These are phyloP conservation scores for Polyodon spathula DNA, from an alignment of 2,113 vertebrate species.

Conservation along the genomic window DNA sequence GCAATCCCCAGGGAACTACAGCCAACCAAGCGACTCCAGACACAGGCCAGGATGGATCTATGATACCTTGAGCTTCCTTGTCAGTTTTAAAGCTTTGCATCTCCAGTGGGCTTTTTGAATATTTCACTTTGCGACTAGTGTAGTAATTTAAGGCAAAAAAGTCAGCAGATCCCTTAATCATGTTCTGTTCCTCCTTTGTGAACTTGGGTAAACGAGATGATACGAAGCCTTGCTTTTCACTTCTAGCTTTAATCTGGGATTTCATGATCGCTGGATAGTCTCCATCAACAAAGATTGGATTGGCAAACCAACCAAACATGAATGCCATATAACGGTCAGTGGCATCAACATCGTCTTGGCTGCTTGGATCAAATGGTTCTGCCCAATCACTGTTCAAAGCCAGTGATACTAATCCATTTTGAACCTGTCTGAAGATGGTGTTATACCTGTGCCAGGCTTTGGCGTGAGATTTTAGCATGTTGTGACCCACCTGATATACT, in stretches of 20 bases:
- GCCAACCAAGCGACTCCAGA: constrained; percentile 51
- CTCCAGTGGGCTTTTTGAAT: constrained; percentile 23
- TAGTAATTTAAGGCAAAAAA: constrained; percentile 77
- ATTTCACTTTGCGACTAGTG: constrained; percentile 50
- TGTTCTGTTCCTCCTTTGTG: constrained; percentile 51
- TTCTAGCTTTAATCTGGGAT: constrained; percentile 43
- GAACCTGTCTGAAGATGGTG: constrained; percentile 44
- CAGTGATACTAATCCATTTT: constrained; percentile 51
- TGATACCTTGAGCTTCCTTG: constrained; percentile 36
- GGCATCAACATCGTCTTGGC: constrained; percentile 42
- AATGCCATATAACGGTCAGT: constrained; percentile 49
- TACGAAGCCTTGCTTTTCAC: constrained; percentile 40
- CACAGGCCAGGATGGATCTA: constrained; percentile 60
- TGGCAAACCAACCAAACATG: constrained; percentile 61
- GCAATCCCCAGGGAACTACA: constrained; percentile 54
- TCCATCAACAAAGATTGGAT: constrained; percentile 62
- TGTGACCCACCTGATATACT: constrained; percentile 55
- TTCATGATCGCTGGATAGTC: constrained; percentile 68
- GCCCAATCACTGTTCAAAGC: constrained; percentile 56
- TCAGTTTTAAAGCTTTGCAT: constrained; percentile 39
- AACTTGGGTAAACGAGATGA: constrained; percentile 53
- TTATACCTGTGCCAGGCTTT: constrained; percentile 65
- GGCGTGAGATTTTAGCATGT: constrained; percentile 60
- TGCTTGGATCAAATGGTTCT: constrained; percentile 43
- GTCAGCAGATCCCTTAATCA: constrained; percentile 58